These are phyloP conservation scores for Phacellophora camtschatica DNA, from an alignment of 30 jellyfish, hydroid and myxozoan species.

Conservation along the genomic window DNA sequence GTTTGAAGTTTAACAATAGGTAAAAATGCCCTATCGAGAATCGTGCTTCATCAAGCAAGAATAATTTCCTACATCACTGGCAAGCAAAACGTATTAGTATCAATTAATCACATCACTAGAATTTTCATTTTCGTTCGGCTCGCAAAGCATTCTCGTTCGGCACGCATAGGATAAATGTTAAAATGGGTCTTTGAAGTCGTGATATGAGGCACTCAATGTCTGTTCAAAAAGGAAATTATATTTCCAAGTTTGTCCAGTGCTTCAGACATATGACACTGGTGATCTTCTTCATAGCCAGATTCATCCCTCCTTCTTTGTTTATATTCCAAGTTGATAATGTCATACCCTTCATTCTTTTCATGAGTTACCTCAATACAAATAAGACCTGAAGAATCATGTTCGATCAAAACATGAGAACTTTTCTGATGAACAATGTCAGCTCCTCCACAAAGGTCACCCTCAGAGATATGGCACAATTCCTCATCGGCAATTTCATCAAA, in stretches of 20 bases:
- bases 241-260: conserved; percentile 34
- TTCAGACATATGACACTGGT: conserved; percentile 39
- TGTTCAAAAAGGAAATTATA: conserved; percentile 31
- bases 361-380: conserved; percentile 60
- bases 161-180: not conserved
- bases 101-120: too few species aligned
- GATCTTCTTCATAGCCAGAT: not conserved
- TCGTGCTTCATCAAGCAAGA: too few species aligned
- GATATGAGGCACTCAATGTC: not conserved
- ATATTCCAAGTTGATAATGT: conserved; percentile 57
- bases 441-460: not conserved
- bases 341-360: conserved; percentile 56
- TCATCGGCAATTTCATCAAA: not conserved
- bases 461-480: not conserved
- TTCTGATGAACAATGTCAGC: not conserved
- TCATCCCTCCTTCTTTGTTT: not conserved
- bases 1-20: too few species aligned
- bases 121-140: too few species aligned
- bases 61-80: too few species aligned
- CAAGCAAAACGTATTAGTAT: too few species aligned
- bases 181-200: not conserved
- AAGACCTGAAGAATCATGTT: conserved; percentile 29
- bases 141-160: too few species aligned
- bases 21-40: too few species aligned
- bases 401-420: not conserved